These are phyloP conservation scores for Thryonomys swinderianus DNA, from an alignment of 2,113 vertebrate species.

Conservation along the genomic window DNA sequence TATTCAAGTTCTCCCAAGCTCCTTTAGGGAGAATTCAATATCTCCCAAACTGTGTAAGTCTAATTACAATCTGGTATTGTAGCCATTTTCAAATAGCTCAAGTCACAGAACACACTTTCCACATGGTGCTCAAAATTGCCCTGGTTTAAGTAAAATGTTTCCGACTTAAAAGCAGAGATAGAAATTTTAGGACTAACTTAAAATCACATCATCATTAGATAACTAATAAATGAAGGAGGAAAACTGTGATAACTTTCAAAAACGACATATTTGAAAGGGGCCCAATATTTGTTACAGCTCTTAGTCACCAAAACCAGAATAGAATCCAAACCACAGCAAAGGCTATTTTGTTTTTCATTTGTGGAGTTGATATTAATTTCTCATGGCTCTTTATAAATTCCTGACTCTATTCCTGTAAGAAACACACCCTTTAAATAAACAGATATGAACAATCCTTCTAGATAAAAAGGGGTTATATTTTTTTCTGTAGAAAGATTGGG, in stretches of 20 bases:
- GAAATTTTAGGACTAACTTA: neutral
- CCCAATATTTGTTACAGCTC: conserved; percentile 10
- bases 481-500: neutral
- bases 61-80: conserved; percentile 32
- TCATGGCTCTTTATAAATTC: conserved; percentile 1
- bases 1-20: neutral
- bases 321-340: conserved; percentile 60
- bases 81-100: conserved; percentile 20
- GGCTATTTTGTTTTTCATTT: neutral
- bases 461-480: neutral
- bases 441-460: neutral
- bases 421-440: conserved; percentile 33
- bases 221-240: neutral
- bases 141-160: neutral
- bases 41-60: conserved; percentile 36
- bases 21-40: conserved; percentile 21
- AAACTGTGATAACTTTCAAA: conserved; percentile 20
- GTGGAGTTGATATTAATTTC: neutral
- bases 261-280: neutral
- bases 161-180: neutral
- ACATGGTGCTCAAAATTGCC: conserved; percentile 3
- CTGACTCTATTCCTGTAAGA: neutral
- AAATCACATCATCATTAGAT: neutral
- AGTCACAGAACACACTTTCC: conserved; percentile 39
- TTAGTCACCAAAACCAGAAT: conserved; percentile 51